Evolutionary conservation across 2,797 vertebrate species (phyloP).

Genomic region (Novumbra hubbsi): DNA sequence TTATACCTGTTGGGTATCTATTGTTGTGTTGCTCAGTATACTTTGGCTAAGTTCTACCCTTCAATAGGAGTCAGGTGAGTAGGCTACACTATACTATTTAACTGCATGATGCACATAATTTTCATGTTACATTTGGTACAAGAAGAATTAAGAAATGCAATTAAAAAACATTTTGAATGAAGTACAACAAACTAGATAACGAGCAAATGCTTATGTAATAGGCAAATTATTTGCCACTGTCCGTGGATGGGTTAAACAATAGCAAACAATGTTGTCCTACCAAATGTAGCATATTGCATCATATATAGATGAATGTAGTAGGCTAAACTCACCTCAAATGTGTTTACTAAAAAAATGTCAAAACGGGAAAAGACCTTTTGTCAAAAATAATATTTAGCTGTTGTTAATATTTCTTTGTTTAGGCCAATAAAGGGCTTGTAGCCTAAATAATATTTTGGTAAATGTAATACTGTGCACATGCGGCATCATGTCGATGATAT

Average conservation of each 20-base stretch:
- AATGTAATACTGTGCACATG: not conserved
- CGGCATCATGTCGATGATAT: not conserved
- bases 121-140: conserved; percentile 1
- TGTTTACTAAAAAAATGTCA: not conserved
- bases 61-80: conserved; percentile 58
- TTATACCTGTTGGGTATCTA: conserved; percentile 64
- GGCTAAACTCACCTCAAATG: not conserved
- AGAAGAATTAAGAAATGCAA: conserved; percentile 1
- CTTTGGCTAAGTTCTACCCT: conserved; percentile 39
- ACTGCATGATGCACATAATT: conserved; percentile 21
- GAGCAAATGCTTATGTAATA: not conserved
- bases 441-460: not conserved
- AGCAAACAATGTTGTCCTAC: not conserved
- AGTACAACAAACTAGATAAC: not conserved
- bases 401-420: not conserved
- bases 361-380: not conserved
- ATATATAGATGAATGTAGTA: not conserved
- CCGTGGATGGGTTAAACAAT: not conserved
- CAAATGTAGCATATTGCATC: not conserved
- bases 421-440: not conserved
- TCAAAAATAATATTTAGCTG: not conserved
- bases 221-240: not conserved
- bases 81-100: conserved; percentile 21
- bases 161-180: not conserved
- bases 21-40: conserved; percentile 14